Percentiles rank a stretch among this genome's conserved stretches.
Conservation (phyloP, 2,113 vertebrate genomes). For the Solea senegalensis region DNA sequence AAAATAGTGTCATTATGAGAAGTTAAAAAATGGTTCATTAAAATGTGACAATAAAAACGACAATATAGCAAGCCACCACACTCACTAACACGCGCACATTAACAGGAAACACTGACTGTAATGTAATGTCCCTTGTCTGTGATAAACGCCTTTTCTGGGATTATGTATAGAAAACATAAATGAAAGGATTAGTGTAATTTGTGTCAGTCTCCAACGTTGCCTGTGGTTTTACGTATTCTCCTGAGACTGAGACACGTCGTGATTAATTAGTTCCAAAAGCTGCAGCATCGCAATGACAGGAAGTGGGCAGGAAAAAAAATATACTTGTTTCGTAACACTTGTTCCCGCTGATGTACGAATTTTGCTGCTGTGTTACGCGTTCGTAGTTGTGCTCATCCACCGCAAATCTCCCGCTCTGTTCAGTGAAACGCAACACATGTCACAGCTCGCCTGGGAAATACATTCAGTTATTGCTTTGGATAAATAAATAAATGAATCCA, state of each 20-base stretch:
- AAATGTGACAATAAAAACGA: too few relatives aligned
- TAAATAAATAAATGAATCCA: conserved; percentile 69
- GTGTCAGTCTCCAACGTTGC: conserved; percentile 61
- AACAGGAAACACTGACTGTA: too few relatives aligned
- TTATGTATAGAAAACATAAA: conserved; percentile 47
- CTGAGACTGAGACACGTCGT: conserved; percentile 54
- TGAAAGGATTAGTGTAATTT: conserved; percentile 63
- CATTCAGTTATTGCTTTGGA: conserved; percentile 62
- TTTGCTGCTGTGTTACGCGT: background rate
- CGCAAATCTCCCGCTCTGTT: conserved; percentile 49
- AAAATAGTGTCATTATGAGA: too few relatives aligned
- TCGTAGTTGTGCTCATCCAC: conserved; percentile 26
- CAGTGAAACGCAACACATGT: conserved; percentile 32
- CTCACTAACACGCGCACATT: too few relatives aligned
- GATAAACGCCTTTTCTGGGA: conserved; percentile 20
- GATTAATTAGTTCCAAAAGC: conserved; percentile 66
- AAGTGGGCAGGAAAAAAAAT: conserved; percentile 26
- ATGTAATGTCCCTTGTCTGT: background rate
- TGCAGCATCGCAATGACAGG: conserved; percentile 40
- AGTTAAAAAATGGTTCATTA: too few relatives aligned
- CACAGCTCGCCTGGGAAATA: conserved; percentile 66
- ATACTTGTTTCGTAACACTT: conserved; percentile 25
- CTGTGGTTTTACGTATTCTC: conserved; percentile 54
- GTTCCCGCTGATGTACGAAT: background rate
- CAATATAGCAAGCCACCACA: too few relatives aligned